phyloP scores from a whole-genome alignment of 2,113 vertebrate genomes.

The Orthonyx spaldingii region DNA sequence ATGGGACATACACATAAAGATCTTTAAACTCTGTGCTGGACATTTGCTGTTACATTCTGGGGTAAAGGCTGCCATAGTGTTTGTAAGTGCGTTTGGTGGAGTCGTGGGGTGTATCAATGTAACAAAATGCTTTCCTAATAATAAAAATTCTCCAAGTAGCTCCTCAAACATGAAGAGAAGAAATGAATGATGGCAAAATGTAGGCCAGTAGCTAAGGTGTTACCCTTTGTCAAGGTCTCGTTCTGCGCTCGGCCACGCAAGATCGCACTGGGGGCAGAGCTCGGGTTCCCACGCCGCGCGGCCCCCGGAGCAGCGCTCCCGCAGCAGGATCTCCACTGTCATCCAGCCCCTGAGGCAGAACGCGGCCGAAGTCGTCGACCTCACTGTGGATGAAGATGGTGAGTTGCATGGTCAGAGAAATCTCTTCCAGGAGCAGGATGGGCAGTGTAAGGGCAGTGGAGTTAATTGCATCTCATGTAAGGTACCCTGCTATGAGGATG shows the following conservation, averaged over 20 bases:
- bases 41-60: background rate
- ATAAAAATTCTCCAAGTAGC: background rate
- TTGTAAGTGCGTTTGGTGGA: background rate
- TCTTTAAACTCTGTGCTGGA: background rate
- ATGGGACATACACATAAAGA: background rate
- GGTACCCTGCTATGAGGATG: background rate
- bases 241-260: slow-evolving; percentile 81
- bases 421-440: background rate
- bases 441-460: background rate
- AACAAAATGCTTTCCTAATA: background rate
- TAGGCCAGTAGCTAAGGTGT: background rate
- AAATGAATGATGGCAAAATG: background rate
- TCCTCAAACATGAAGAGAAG: background rate
- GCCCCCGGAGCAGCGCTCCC: slow-evolving; percentile 83
- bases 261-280: slow-evolving; percentile 87
- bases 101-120: background rate
- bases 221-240: slow-evolving; percentile 77
- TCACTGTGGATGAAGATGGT: slow-evolving; percentile 98
- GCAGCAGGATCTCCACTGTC: slow-evolving; percentile 91
- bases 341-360: slow-evolving; percentile 94
- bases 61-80: background rate
- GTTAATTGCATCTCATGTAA: background rate
- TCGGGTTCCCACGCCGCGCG: slow-evolving; percentile 82
- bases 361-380: slow-evolving; percentile 94
- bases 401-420: background rate